Percentiles rank a stretch among this genome's conserved stretches.
Evolutionary conservation across 2,797 vertebrate species (phyloP).

Genomic region (Pseudochirops corinnae): DNA sequence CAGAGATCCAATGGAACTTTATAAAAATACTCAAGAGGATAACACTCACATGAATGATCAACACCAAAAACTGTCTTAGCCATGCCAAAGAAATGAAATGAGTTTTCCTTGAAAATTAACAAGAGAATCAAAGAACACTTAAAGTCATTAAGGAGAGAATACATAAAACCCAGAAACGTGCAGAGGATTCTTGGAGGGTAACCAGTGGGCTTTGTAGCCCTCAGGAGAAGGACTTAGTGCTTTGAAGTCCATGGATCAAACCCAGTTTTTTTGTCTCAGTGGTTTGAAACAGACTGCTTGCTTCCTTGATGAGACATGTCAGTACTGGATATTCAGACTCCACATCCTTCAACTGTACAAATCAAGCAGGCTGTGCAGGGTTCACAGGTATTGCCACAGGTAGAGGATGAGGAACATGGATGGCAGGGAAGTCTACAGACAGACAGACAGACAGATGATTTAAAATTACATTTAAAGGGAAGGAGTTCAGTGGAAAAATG

Average conservation of each 20-base stretch:
- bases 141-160: slow-evolving; percentile 11
- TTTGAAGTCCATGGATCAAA: neutral
- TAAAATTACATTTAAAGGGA: neutral
- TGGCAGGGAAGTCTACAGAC: slow-evolving; percentile 68
- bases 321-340: neutral
- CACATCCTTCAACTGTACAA: slow-evolving; percentile 65
- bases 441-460: neutral
- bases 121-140: slow-evolving; percentile 36
- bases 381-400: slow-evolving; percentile 4
- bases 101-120: slow-evolving; percentile 53
- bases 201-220: neutral
- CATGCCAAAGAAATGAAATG: slow-evolving; percentile 24
- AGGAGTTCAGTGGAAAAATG: neutral
- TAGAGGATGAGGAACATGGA: neutral
- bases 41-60: neutral
- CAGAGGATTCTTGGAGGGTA: neutral
- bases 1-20: slow-evolving; percentile 2
- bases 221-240: neutral
- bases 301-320: neutral
- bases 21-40: neutral
- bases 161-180: slow-evolving; percentile 5
- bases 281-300: neutral
- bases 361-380: slow-evolving; percentile 34
- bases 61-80: slow-evolving; percentile 4
- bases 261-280: neutral